These are phyloP conservation scores for Cyanoderma ruficeps DNA, from an alignment of 2,113 vertebrate species.

Conservation along the genomic window DNA sequence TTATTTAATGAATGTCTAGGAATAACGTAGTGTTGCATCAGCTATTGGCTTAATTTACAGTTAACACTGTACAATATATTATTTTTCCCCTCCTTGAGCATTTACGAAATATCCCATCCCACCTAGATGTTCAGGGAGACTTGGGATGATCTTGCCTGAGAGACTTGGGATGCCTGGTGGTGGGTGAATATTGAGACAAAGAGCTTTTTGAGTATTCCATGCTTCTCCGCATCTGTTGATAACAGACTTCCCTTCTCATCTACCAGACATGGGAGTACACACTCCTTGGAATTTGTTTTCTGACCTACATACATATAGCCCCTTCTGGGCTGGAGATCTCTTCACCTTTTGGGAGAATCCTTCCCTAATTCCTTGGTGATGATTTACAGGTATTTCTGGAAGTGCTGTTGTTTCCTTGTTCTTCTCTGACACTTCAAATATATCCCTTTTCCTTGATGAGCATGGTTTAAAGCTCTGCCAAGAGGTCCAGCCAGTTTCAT, in stretches of 20 bases:
- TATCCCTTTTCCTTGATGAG: background rate
- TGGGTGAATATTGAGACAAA: background rate
- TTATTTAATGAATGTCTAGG: background rate
- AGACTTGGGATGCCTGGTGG: background rate
- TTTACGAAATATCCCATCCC: background rate
- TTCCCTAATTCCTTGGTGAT: background rate
- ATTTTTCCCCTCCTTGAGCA: accelerated
- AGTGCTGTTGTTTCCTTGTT: background rate
- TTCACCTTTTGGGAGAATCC: background rate
- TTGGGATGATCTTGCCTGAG: background rate
- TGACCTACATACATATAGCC: background rate
- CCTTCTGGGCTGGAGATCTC: background rate
- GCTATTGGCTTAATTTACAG: background rate
- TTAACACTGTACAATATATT: background rate
- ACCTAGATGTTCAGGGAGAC: background rate
- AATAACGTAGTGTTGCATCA: background rate
- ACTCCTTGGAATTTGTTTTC: background rate
- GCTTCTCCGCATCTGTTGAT: background rate
- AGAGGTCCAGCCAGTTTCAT: background rate
- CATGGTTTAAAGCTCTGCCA: background rate
- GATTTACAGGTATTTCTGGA: background rate
- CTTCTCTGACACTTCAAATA: background rate
- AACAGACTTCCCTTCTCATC: background rate
- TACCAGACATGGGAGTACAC: background rate
- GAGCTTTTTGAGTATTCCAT: background rate